Percentiles rank a stretch among this genome's conserved stretches.
phyloP scores from a whole-genome alignment of 1,140 invertebrate species.

The Tetramorium parvispinum region DNA sequence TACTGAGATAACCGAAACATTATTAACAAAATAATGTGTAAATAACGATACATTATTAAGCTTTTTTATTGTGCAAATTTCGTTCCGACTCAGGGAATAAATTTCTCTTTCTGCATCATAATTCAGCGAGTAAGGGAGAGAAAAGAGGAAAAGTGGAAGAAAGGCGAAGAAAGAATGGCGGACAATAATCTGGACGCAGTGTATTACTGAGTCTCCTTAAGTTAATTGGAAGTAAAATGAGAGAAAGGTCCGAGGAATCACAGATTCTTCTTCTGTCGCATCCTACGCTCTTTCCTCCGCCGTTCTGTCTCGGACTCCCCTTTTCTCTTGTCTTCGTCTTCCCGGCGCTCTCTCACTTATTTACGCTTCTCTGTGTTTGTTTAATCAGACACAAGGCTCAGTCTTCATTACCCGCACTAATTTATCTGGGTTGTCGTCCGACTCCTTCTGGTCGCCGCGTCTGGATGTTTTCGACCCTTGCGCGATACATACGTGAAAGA shows the following conservation, averaged over 20 bases:
- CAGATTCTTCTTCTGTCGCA: slow-evolving; percentile 62
- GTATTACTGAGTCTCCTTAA: slow-evolving; percentile 68
- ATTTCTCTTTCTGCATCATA: slow-evolving; percentile 37
- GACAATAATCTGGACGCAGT: slow-evolving; percentile 65
- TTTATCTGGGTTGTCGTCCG: slow-evolving; percentile 81
- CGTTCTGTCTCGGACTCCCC: slow-evolving; percentile 7
- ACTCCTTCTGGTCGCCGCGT: slow-evolving; percentile 66
- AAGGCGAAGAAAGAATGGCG: slow-evolving; percentile 49
- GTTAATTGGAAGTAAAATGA: slow-evolving; percentile 79
- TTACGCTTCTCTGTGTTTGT: slow-evolving; percentile 82
- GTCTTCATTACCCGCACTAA: slow-evolving; percentile 83
- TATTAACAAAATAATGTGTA: neutral
- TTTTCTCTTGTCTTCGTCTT: slow-evolving; percentile 35
- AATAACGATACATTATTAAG: neutral
- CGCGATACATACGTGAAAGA: slow-evolving; percentile 48
- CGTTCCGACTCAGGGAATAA: neutral
- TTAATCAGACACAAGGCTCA: slow-evolving; percentile 83
- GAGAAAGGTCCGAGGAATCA: slow-evolving; percentile 59
- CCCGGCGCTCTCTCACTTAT: slow-evolving; percentile 72
- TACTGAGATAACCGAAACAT: neutral
- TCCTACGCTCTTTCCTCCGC: slow-evolving; percentile 41
- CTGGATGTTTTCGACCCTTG: slow-evolving; percentile 24
- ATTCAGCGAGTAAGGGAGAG: slow-evolving; percentile 21
- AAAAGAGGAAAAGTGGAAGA: slow-evolving; percentile 9
- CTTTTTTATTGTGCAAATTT: slow-evolving; percentile 4